Conservation (phyloP, 2,797 vertebrate genomes). For the Epinephelus awoara region DNA sequence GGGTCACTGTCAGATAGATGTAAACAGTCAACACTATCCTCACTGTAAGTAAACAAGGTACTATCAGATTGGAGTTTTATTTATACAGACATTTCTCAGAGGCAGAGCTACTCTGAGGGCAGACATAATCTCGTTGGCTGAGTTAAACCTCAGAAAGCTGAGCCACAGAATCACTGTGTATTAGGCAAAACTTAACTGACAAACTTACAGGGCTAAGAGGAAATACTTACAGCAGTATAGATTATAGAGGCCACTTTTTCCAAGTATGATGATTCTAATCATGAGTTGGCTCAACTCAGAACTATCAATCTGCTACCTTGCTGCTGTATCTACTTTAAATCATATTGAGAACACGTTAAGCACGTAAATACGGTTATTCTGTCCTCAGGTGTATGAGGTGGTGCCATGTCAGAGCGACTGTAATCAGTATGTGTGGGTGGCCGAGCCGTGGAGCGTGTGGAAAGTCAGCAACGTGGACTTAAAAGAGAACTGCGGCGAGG, state of each 20-base stretch:
- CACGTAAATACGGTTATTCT: not conserved
- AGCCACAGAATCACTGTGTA: conserved; percentile 42
- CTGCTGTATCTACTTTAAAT: not conserved
- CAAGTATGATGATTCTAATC: not conserved
- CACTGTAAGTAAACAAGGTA: conserved; percentile 47
- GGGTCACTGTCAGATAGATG: conserved; percentile 58
- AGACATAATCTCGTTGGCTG: conserved; percentile 56
- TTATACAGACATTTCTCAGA: conserved; percentile 30
- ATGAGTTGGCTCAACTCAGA: not conserved
- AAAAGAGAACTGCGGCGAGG: conserved; percentile 96
- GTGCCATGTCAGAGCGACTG: conserved; percentile 98
- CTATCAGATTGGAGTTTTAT: conserved; percentile 42
- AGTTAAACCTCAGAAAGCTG: conserved; percentile 62
- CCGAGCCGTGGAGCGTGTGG: conserved; percentile 96
- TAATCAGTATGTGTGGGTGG: conserved; percentile 94
- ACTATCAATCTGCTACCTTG: not conserved
- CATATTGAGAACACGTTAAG: not conserved
- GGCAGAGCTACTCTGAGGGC: conserved; percentile 33
- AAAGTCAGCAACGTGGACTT: conserved; percentile 96
- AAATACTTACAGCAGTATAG: conserved; percentile 22
- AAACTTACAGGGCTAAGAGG: conserved; percentile 24
- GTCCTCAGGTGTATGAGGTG: conserved; percentile 94
- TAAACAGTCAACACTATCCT: conserved; percentile 29
- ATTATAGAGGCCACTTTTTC: not conserved
- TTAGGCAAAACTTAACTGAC: conserved; percentile 43